A percentile compares a stretch with the other conserved stretches of the same genome.
These are phyloP conservation scores for Hemithea aestivaria DNA, from an alignment of 2,888 invertebrate genomes.

Conservation along the genomic window DNA sequence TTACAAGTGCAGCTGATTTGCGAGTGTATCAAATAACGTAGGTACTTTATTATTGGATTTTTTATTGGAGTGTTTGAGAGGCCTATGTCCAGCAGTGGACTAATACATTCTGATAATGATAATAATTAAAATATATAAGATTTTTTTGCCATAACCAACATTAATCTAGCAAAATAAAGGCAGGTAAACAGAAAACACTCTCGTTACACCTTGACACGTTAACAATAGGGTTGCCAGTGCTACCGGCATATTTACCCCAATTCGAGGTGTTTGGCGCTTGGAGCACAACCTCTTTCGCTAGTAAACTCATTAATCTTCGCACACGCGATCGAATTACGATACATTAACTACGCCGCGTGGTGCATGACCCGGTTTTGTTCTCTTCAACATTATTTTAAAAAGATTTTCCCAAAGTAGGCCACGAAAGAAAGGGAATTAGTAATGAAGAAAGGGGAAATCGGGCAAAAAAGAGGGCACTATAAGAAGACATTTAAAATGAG, in stretches of 20 bases:
- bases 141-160: background rate
- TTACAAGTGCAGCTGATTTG: no score
- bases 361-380: conserved; percentile 22
- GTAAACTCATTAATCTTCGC: conserved; percentile 37
- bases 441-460: no score
- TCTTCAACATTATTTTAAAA: no score
- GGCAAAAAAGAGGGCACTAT: no score
- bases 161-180: conserved; percentile 9
- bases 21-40: no score
- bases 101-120: no score
- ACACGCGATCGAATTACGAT: conserved; percentile 38
- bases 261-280: conserved; percentile 23
- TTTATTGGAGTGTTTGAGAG: no score
- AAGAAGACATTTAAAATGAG: no score
- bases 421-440: background rate
- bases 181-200: conserved; percentile 22
- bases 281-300: conserved; percentile 32
- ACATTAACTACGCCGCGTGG: conserved; percentile 23
- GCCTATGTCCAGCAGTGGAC: no score
- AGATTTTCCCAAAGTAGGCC: background rate
- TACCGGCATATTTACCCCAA: conserved; percentile 21
- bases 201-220: conserved; percentile 21
- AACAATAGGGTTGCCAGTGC: conserved; percentile 24
- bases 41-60: no score
- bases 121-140: no score